Percentiles rank a stretch among this genome's conserved stretches.
Conservation (phyloP, 2,113 vertebrate genomes). For the Ceyx margarethae region DNA sequence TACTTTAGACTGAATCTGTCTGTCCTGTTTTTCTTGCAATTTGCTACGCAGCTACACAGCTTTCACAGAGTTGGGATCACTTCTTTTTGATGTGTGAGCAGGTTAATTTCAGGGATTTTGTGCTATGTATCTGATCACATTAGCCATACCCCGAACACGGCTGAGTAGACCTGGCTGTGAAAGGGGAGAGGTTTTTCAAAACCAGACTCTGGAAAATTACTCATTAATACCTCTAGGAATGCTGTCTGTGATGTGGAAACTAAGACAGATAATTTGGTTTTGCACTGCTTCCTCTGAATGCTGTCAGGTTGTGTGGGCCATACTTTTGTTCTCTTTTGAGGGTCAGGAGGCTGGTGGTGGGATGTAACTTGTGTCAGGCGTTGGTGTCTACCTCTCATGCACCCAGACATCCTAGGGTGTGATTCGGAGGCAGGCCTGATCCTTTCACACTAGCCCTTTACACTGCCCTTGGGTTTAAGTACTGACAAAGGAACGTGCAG, state of each 20-base stretch:
- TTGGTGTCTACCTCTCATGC: neutral
- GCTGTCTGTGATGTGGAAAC: neutral
- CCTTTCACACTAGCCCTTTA: neutral
- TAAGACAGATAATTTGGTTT: neutral
- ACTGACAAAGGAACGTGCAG: neutral
- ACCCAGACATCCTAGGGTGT: neutral
- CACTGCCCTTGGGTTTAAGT: neutral
- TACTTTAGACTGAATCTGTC: neutral
- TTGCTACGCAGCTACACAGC: neutral
- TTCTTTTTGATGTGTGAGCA: rapidly evolving
- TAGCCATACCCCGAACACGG: neutral
- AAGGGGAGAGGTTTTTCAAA: neutral
- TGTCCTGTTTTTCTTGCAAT: neutral
- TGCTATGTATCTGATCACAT: neutral
- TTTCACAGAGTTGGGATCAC: neutral
- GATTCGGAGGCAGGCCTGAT: neutral
- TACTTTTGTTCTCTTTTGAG: neutral
- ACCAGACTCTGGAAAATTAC: neutral
- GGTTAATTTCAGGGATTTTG: neutral
- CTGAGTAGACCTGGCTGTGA: neutral
- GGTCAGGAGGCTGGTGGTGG: neutral
- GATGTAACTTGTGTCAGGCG: neutral
- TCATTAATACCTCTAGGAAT: neutral
- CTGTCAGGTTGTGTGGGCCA: neutral
- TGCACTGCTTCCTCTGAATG: neutral